Conservation (phyloP, 2,888 invertebrate species). For the Chymomyza fuscimana region DNA sequence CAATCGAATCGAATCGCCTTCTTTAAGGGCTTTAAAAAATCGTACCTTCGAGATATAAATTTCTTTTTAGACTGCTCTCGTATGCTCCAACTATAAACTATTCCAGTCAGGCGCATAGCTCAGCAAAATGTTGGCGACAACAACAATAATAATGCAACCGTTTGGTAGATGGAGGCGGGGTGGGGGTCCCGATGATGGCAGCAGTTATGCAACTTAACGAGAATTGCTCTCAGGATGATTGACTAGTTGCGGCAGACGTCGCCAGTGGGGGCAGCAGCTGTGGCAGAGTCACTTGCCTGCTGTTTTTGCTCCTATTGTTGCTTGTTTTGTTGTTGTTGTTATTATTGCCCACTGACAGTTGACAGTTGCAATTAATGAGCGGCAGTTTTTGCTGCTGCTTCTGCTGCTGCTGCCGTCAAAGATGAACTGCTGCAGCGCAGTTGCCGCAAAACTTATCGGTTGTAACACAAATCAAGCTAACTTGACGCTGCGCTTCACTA, state of each 20-base stretch:
- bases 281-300: not conserved
- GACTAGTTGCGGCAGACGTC: slow-evolving; percentile 34
- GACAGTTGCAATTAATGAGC: slow-evolving; percentile 72
- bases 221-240: slow-evolving; percentile 52
- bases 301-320: not conserved
- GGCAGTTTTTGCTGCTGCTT: slow-evolving; percentile 59
- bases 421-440: slow-evolving; percentile 36
- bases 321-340: slow-evolving; percentile 6
- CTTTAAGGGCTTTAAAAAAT: too few species aligned
- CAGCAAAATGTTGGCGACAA: not conserved
- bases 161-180: not conserved
- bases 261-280: not conserved
- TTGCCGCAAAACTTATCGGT: not conserved
- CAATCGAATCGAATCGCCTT: too few species aligned
- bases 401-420: slow-evolving; percentile 48
- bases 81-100: not conserved
- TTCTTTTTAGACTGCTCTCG: not conserved
- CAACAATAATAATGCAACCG: not conserved
- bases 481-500: slow-evolving; percentile 25
- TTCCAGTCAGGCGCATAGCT: not conserved
- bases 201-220: slow-evolving; percentile 35
- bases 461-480: not conserved
- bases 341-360: slow-evolving; percentile 33
- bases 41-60: too few species aligned
- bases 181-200: slow-evolving; percentile 13